Base-by-base conservation (phyloP, 1,140 invertebrate genomes). In the Temnothorax longispinosus region DNA sequence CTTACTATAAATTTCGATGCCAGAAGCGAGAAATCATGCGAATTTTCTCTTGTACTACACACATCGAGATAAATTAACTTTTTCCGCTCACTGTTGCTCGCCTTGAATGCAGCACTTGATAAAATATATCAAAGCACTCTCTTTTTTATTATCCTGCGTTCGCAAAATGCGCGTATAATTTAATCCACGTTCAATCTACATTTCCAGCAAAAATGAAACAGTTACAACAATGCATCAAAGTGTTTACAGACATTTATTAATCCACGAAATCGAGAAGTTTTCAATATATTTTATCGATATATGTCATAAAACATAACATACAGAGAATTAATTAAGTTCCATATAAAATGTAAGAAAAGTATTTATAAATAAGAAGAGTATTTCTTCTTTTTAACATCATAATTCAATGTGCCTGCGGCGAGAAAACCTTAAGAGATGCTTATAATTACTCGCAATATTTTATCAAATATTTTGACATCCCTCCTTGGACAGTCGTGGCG, bases 81-180 rank as follows among this genome's bases (percentile, higher is more conserved):
- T 69, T 47, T 47, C n/a, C 21, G 0, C 6, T 27, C n/a, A 69
- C 21, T 47, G 11, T 0, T n/a, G 11, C 21, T 60, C 10, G 56
- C 8, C 18, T 47, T 27, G 21, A 69, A 69, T 47, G 11, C 6
- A 27, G 5, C 65, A 47, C 21, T 69, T 47, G 41, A 13, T 7
- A 13, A 69, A 44, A 67, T 41, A 27, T 44, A 67, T 18, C 35
- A 18, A 41, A 47, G n/a, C 6, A 15, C 18, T 47, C 15, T 41
- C 65, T 21, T 47, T 47, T 69, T 47, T 47, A 69, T 47, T 47
- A 27, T 27, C 41, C n/a, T 27, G 41, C 41, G 3, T 69, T 47
- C 18, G 65, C 47, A 69, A 69, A 69, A 69, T 27, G n/a, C n/a
- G 47, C 10, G 21, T 67, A 47, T 47, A 47, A 69, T 47, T 69